A percentile compares a stretch with the other conserved stretches of the same genome.
phyloP scores from a whole-genome alignment of 2,797 vertebrate species.

The Fundulus diaphanus region DNA sequence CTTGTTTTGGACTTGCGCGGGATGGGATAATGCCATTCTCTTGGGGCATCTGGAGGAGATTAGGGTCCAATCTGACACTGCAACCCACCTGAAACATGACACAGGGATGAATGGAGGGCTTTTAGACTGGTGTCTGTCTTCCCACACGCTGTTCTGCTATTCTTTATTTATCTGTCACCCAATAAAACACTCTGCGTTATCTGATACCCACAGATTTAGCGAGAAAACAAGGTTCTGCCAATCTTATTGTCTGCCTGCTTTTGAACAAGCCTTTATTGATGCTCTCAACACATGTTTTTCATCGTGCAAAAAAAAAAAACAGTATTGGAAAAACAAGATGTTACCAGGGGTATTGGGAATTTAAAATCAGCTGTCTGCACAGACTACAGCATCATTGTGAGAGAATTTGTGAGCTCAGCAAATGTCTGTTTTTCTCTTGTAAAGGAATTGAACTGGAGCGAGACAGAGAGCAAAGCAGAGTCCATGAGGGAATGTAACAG shows the following conservation, averaged over 20 bases:
- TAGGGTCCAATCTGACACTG: conserved; percentile 74
- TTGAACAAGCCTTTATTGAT: conserved; percentile 28
- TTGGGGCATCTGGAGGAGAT: conserved; percentile 81
- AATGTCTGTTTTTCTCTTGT: conserved; percentile 40
- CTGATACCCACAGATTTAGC: conserved; percentile 48
- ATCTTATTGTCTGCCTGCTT: conserved; percentile 20
- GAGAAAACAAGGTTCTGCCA: conserved; percentile 46
- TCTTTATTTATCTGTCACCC: conserved; percentile 80
- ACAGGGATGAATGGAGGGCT: conserved; percentile 75
- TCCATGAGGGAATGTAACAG: conserved; percentile 53
- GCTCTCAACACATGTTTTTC: conserved; percentile 14
- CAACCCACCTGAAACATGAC: conserved; percentile 77
- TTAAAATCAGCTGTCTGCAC: conserved; percentile 33
- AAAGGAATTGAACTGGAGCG: conserved; percentile 27
- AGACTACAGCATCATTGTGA: conserved; percentile 15
- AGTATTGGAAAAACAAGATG: conserved; percentile 21
- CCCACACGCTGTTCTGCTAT: conserved; percentile 72
- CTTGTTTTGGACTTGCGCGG: conserved; percentile 12
- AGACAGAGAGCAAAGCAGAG: conserved; percentile 11
- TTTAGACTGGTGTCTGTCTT: conserved; percentile 72
- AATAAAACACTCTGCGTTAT: conserved; percentile 73
- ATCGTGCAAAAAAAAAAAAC: neutral
- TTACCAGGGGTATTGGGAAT: conserved; percentile 20
- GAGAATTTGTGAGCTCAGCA: conserved; percentile 44
- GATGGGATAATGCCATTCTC: conserved; percentile 47